phyloP scores from a whole-genome alignment of 2,797 vertebrate genomes.

The Astyanax mexicanus region DNA sequence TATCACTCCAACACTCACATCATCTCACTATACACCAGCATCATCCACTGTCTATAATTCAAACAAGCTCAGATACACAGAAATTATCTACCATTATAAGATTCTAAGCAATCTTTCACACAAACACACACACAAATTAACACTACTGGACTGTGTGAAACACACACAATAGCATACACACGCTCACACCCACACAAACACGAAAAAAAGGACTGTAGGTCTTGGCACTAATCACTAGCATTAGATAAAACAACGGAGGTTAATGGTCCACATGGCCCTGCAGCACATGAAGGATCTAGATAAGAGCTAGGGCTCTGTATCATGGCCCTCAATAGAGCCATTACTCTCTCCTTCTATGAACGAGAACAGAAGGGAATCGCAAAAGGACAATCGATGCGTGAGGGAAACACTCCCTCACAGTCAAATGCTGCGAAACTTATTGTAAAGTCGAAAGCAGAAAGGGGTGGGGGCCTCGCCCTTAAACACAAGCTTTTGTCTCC shows the following conservation, averaged over 20 bases:
- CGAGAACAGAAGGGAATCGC: constrained; percentile 53
- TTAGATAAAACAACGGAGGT: constrained; percentile 63
- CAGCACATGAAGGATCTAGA: constrained; percentile 61
- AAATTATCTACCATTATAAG: not conserved
- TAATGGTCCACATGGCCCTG: constrained; percentile 58
- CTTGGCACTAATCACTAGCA: constrained; percentile 56
- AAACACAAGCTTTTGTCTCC: constrained; percentile 58
- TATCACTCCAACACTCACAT: not conserved
- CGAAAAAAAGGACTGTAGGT: constrained; percentile 32
- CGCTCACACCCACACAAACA: constrained; percentile 1
- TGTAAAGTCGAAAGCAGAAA: constrained; percentile 58
- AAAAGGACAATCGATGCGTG: constrained; percentile 54
- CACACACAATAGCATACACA: constrained; percentile 12
- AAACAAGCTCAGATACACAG: not conserved
- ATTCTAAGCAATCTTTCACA: constrained; percentile 9
- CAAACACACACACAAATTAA: constrained; percentile 37
- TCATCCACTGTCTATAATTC: not conserved
- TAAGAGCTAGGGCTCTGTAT: constrained; percentile 58
- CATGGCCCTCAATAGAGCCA: constrained; percentile 60
- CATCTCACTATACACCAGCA: not conserved
- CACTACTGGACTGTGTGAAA: constrained; percentile 41
- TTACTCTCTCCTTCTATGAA: constrained; percentile 46
- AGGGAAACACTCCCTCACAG: constrained; percentile 55
- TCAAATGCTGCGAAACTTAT: constrained; percentile 60
- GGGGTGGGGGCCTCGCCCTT: constrained; percentile 47